A percentile compares a stretch with the other conserved stretches of the same genome.
These are phyloP conservation scores for Okamejei kenojei DNA, from an alignment of 2,797 vertebrate species.

Conservation along the genomic window DNA sequence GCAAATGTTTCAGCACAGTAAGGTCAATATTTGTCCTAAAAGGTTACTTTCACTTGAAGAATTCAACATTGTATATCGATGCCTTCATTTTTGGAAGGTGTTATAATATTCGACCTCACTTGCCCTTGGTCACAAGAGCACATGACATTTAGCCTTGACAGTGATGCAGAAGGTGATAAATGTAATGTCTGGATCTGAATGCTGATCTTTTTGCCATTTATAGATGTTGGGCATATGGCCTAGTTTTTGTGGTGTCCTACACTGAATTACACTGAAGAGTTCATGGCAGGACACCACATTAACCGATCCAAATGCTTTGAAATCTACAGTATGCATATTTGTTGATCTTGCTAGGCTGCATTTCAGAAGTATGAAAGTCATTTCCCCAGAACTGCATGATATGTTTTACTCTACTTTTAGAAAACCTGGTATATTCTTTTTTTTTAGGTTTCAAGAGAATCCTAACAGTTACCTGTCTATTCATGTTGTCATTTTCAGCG, in stretches of 20 bases:
- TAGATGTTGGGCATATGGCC: background rate
- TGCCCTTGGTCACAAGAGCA: constrained; percentile 7
- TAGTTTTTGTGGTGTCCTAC: background rate
- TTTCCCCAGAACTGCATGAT: background rate
- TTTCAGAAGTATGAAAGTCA: constrained; percentile 14
- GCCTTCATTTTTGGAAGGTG: background rate
- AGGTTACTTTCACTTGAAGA: background rate
- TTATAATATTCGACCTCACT: background rate
- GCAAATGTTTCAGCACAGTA: background rate
- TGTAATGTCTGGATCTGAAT: background rate
- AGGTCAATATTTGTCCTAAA: background rate
- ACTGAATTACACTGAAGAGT: background rate
- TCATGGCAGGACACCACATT: constrained; percentile 25
- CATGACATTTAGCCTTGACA: background rate
- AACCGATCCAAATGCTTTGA: background rate
- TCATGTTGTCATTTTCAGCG: background rate
- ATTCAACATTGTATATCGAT: background rate
- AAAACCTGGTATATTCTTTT: background rate
- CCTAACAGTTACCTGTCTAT: background rate
- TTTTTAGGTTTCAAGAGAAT: background rate
- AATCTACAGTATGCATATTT: constrained; percentile 16
- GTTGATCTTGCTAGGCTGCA: background rate
- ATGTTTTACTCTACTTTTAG: background rate
- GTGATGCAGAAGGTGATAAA: background rate
- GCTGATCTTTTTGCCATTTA: background rate